Evolutionary conservation across 2,113 vertebrate genomes (phyloP).

Genomic region (Corythornis vintsioides): DNA sequence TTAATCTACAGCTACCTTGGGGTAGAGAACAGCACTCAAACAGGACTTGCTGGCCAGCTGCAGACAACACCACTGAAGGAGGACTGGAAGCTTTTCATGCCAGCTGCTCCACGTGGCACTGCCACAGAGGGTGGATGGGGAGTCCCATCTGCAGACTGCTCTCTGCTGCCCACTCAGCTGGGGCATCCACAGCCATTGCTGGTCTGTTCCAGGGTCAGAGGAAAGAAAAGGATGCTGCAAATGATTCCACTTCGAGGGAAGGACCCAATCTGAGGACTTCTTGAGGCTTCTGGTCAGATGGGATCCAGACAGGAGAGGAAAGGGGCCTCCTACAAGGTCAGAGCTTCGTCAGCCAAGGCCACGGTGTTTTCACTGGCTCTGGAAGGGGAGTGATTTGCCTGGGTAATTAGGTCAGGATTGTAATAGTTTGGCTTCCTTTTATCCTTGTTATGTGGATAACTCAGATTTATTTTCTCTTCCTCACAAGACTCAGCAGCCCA

Average conservation of each 20-base stretch:
- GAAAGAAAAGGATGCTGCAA: not conserved
- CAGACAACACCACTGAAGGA: not conserved
- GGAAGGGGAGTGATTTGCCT: conserved; percentile 26
- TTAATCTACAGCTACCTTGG: not conserved
- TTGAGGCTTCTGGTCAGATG: not conserved
- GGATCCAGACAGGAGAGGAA: not conserved
- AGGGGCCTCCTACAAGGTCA: not conserved
- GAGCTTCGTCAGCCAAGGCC: not conserved
- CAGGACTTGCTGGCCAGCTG: not conserved
- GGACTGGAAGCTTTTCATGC: not conserved
- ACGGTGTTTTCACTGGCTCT: not conserved
- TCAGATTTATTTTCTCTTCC: conserved; percentile 49
- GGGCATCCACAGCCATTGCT: not conserved
- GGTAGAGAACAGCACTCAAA: not conserved
- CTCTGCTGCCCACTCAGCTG: not conserved
- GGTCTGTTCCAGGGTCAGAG: not conserved
- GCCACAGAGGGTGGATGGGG: accelerated
- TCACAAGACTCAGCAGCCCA: not conserved
- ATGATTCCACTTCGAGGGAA: not conserved
- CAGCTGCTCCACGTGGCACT: not conserved
- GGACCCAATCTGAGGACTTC: not conserved
- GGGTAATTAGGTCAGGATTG: conserved; percentile 53
- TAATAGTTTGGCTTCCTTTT: conserved; percentile 46
- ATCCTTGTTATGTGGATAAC: conserved; percentile 52
- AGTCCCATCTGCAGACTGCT: not conserved